Base-by-base conservation (phyloP, 2,797 vertebrate genomes). In the Argya squamiceps region DNA sequence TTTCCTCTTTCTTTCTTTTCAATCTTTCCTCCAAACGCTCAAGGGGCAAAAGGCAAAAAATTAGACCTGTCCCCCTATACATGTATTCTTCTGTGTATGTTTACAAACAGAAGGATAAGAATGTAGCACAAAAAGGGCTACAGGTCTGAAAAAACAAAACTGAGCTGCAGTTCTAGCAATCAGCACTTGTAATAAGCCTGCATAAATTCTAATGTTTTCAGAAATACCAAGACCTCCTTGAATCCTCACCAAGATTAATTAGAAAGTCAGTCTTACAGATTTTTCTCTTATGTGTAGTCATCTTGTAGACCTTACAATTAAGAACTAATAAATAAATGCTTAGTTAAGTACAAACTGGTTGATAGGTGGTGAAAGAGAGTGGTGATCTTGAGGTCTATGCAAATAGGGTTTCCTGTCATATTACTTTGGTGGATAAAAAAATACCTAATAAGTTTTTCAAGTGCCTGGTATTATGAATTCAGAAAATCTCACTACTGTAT, bases 301-400 rank as follows among this genome's bases (percentile, higher is more conserved):
- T 97, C 97, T 98, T 69, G 55, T 92, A 95, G 96, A 96, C 95
- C 86, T 97, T 94, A 92, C 92, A 86, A 97, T 97, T 97, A 98
- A 97, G 94, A 97, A 97, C 91, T 97, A 97, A 98, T 97, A 98
- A 98, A 98, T 97, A 98, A 98, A 97, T 97, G 96, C 97, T 97
- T 97, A 94, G 92, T 97, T 97, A 98, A 97, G 96, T 97, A 97
- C 88, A 96, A 98, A 97, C 70, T 90, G 55, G 76, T 91, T 97
- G 97, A 97, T 97, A 97, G 96, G 89, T 94, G 97, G 89, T 87
- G 89, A 94, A 97, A 94, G 96, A 97, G 95, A 98, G 63, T 97
- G 96, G 96, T 93, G 92, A 96, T 95, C 95, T 86, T 88, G 46
- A 47, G 47, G 96, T 98, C 97, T 96, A 97, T 87, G 82, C 92